Evolutionary conservation across 2,797 vertebrate species (phyloP).

Genomic region (Molossus molossus): DNA sequence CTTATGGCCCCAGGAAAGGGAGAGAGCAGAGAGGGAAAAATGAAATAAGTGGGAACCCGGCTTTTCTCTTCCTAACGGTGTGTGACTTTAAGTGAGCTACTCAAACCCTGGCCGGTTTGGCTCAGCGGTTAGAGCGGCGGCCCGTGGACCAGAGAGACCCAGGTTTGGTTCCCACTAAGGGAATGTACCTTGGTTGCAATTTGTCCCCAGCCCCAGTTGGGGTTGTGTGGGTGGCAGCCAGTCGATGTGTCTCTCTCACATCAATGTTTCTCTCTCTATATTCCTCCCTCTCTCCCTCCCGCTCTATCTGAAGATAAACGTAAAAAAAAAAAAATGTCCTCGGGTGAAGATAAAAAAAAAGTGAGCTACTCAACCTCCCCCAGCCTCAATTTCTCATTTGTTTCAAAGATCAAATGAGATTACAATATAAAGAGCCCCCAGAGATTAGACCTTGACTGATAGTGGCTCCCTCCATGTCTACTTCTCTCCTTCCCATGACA

Average conservation of each 20-base stretch:
- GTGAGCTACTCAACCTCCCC: background rate
- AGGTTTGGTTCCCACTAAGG: no score
- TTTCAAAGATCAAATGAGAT: constrained; percentile 4
- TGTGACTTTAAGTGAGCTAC: background rate
- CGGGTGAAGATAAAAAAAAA: background rate
- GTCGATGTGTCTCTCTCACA: no score
- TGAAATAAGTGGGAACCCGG: background rate
- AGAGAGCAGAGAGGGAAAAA: background rate
- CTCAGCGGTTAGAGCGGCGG: no score
- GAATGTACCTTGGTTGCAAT: no score
- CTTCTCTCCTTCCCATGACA: background rate
- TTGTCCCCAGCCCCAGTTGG: no score
- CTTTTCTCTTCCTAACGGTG: background rate
- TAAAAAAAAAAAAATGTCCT: no score
- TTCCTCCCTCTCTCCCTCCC: no score
- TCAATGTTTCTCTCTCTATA: no score
- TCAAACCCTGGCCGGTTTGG: background rate
- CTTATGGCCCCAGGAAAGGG: background rate
- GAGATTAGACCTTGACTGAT: background rate
- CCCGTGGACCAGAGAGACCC: no score
- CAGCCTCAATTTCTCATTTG: constrained; percentile 21
- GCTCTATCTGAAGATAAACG: no score
- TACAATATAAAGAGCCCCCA: background rate
- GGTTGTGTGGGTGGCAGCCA: no score
- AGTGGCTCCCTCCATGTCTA: background rate